Percentiles rank a stretch among this genome's conserved stretches.
These are phyloP conservation scores for Ectemnius lituratus DNA, from an alignment of 2,888 invertebrate genomes.

Conservation along the genomic window DNA sequence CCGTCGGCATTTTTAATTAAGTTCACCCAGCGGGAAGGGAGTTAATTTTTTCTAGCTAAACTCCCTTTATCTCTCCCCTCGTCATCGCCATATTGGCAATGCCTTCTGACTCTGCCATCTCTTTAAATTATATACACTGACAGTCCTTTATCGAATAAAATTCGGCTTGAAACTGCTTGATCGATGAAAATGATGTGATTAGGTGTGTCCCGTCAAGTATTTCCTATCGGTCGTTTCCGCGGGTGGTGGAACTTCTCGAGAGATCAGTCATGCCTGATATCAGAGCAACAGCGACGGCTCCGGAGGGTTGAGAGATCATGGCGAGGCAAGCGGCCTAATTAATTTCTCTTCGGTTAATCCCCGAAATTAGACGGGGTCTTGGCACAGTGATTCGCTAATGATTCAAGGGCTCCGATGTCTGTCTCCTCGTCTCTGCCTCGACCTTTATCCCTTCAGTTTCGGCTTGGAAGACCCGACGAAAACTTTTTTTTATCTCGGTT, in stretches of 20 bases:
- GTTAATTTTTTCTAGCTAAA: background rate
- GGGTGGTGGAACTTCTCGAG: background rate
- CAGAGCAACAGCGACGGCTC: slow-evolving; percentile 9
- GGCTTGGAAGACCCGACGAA: slow-evolving; percentile 17
- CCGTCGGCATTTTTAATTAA: slow-evolving; percentile 31
- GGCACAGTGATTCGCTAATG: slow-evolving; percentile 59
- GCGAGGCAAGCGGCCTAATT: slow-evolving; percentile 15
- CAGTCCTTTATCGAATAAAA: too few species aligned
- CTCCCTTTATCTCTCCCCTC: background rate
- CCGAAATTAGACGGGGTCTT: slow-evolving; percentile 46
- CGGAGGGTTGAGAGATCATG: too few species aligned
- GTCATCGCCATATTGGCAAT: too few species aligned
- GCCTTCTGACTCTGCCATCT: too few species aligned
- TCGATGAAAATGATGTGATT: too few species aligned
- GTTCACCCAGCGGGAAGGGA: slow-evolving; percentile 9
- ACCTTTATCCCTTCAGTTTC: background rate
- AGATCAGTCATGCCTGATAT: slow-evolving; percentile 26
- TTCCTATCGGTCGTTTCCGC: background rate
- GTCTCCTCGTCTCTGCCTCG: slow-evolving; percentile 2
- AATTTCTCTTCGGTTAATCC: slow-evolving; percentile 45
- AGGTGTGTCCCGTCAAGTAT: slow-evolving; percentile 2
- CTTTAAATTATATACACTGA: too few species aligned
- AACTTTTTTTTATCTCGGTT: slow-evolving; percentile 36
- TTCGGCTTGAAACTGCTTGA: too few species aligned
- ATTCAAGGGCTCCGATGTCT: slow-evolving; percentile 43